Evolutionary conservation across 2,113 vertebrate species (phyloP).

Genomic region (Dromiciops gliroides): DNA sequence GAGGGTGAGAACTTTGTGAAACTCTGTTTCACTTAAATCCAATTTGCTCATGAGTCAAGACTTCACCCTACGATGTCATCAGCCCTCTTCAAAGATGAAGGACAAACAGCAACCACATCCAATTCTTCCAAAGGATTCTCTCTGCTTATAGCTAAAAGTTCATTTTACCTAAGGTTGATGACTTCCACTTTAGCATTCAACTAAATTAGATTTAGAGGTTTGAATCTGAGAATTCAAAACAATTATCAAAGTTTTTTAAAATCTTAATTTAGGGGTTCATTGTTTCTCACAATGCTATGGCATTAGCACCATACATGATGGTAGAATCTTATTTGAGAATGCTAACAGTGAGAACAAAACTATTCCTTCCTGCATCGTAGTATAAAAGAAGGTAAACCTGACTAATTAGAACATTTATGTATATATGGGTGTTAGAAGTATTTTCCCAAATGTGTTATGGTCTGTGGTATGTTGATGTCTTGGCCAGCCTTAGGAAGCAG

Average conservation of each 20-base stretch:
- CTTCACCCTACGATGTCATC: too few species aligned
- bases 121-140: slow-evolving; percentile 1
- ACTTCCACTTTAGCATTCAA: neutral
- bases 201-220: neutral
- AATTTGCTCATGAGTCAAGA: too few species aligned
- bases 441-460: neutral
- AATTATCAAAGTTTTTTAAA: neutral
- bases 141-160: neutral
- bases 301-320: slow-evolving; percentile 1
- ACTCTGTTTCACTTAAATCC: too few species aligned
- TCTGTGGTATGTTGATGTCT: neutral
- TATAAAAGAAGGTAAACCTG: neutral
- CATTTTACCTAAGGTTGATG: neutral
- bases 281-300: neutral
- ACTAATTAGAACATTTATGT: neutral
- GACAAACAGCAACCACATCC: neutral
- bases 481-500: neutral
- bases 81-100: too few species aligned
- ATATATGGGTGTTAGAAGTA: neutral
- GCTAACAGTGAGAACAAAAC: neutral
- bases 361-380: neutral
- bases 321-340: neutral
- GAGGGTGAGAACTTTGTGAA: too few species aligned
- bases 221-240: neutral
- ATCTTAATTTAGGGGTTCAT: neutral